A percentile compares a stretch with the other conserved stretches of the same genome.
Conservation (phyloP, 2,888 invertebrate species). For the Rhingia rostrata region DNA sequence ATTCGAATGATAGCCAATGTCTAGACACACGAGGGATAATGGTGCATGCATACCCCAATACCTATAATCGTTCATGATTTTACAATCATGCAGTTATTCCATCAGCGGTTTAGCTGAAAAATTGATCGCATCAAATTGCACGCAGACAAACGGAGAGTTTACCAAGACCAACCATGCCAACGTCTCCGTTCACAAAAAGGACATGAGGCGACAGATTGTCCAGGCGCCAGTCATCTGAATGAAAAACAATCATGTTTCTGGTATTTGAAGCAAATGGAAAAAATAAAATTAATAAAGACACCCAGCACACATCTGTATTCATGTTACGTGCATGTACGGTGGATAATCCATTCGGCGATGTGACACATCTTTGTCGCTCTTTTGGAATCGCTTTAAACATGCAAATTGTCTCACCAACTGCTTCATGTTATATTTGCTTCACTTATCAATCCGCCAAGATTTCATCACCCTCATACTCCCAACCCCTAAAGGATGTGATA, state of each 20-base stretch:
- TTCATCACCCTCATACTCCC: constrained; percentile 6
- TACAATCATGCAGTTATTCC: not conserved
- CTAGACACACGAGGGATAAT: constrained; percentile 14
- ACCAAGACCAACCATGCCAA: no score
- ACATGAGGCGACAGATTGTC: constrained; percentile 40
- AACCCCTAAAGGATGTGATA: not conserved
- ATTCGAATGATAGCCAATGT: not conserved
- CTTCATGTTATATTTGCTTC: constrained; percentile 15
- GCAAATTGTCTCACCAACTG: constrained; percentile 34
- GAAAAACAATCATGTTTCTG: constrained; percentile 16
- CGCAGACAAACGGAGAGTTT: not conserved
- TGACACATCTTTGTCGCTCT: not conserved
- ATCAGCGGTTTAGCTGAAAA: constrained; percentile 35
- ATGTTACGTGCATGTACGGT: constrained; percentile 4
- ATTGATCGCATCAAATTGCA: constrained; percentile 12
- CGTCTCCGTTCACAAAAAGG: not conserved
- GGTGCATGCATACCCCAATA: no score
- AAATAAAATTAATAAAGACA: constrained; percentile 7
- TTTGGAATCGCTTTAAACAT: constrained; percentile 15
- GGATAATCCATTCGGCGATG: constrained; percentile 15
- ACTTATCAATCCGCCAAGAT: constrained; percentile 11
- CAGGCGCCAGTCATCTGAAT: constrained; percentile 40
- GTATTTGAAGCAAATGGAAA: not conserved
- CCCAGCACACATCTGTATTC: constrained; percentile 13
- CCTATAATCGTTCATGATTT: not conserved